A percentile compares a stretch with the other conserved stretches of the same genome.
Conservation (phyloP, 1,140 invertebrate genomes). For the Pomacea maculata region DNA sequence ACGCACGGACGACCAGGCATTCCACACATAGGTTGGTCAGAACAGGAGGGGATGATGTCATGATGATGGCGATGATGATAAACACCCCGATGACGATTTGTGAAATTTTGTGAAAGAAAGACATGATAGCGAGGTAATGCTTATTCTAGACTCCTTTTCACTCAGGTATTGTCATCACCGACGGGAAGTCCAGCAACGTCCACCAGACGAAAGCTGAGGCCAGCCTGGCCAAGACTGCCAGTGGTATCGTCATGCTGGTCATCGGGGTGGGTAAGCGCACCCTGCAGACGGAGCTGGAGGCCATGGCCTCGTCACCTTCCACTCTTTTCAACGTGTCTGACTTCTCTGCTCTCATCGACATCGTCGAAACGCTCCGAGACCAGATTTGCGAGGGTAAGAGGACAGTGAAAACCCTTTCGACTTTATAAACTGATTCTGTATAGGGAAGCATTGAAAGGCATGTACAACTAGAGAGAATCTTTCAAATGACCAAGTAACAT, state of each 20-base stretch:
- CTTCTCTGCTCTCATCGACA: conserved; percentile 41
- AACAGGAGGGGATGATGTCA: too few relatives aligned
- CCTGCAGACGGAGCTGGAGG: conserved; percentile 42
- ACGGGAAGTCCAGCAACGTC: conserved; percentile 50
- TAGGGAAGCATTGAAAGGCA: too few relatives aligned
- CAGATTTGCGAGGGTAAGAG: conserved; percentile 50
- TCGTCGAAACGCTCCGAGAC: conserved; percentile 43
- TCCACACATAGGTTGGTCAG: conserved; percentile 32
- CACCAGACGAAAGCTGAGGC: conserved; percentile 46
- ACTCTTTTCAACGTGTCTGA: conserved; percentile 45
- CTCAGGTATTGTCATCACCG: conserved; percentile 53
- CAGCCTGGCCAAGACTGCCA: conserved; percentile 39
- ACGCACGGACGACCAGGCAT: conserved; percentile 25
- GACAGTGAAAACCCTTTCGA: too few relatives aligned
- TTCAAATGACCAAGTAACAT: too few relatives aligned
- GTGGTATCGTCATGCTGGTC: conserved; percentile 42
- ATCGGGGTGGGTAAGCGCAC: conserved; percentile 45
- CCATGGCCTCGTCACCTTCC: conserved; percentile 43
- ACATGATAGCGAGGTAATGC: background rate
- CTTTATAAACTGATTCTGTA: too few relatives aligned
- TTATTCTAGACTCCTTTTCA: conserved; percentile 13
- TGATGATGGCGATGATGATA: too few relatives aligned
- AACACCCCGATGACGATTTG: too few relatives aligned
- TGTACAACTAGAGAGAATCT: too few relatives aligned
- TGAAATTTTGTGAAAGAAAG: too few relatives aligned